Percentiles rank a stretch among this genome's conserved stretches.
phyloP scores from a whole-genome alignment of 2,113 vertebrate genomes.

The Calonectris borealis region DNA sequence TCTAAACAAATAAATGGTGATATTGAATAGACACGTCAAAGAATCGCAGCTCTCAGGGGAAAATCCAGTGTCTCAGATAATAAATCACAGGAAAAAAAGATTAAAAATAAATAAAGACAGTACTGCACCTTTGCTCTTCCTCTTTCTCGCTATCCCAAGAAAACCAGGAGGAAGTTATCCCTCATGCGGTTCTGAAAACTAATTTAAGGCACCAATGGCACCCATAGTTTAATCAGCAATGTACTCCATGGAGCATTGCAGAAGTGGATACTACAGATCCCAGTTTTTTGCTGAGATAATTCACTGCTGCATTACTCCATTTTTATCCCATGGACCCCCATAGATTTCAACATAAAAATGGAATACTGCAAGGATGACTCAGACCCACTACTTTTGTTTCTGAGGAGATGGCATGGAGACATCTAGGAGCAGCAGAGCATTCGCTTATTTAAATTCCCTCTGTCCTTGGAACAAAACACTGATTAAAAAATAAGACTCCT shows the following conservation, averaged over 20 bases:
- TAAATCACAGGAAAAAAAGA: constrained; percentile 7
- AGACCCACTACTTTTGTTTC: neutral
- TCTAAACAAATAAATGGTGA: neutral
- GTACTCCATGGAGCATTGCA: neutral
- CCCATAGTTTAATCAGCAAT: neutral
- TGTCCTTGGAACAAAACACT: neutral
- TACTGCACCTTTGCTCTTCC: neutral
- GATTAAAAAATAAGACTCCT: neutral
- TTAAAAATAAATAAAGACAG: constrained; percentile 47
- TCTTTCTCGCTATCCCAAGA: neutral
- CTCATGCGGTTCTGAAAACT: neutral
- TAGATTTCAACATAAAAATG: neutral
- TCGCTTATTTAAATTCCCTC: neutral
- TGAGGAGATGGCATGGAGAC: neutral
- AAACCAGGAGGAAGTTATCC: neutral
- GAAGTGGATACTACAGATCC: neutral
- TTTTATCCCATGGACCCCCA: neutral
- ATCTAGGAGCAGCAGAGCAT: neutral
- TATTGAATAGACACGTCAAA: neutral
- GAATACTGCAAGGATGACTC: neutral
- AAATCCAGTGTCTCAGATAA: constrained; percentile 18
- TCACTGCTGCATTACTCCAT: neutral
- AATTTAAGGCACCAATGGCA: neutral
- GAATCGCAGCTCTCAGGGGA: neutral
- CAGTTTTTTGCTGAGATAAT: neutral